Evolutionary conservation across 2,113 vertebrate genomes (phyloP), one percentile per base, ranked within the genome.

Genomic region (Oplegnathus fasciatus): DNA sequence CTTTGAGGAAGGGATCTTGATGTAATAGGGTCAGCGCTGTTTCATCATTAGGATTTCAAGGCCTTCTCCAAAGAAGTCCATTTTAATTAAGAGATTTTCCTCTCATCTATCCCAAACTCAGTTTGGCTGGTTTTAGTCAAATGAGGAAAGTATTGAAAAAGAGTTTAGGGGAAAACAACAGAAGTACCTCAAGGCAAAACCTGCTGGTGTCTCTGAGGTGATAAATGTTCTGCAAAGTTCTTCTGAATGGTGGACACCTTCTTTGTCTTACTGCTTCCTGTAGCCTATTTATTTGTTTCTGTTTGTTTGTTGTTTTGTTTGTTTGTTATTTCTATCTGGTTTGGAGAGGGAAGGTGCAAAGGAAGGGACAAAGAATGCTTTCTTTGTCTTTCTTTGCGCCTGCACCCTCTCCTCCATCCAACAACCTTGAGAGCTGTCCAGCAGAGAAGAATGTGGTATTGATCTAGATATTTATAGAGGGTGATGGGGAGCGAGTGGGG

Each of bases 11-110:
- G 46, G 58, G 7, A 86, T 82, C 67, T 82, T 80, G 76, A 79
- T 85, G 62, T 62, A 89, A 87, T 57, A 80, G 79, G 80, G 84
- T 90, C 88, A 87, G 61, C 30, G 6, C 28, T 37, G 64, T 89
- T 90, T 91, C 87, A 77, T 91, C 80, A 32, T 32, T 28, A 40
- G 2, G 44, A 72, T 79, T 85, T 87, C 8, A 81, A 79, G 28
- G 50, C 78, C 24, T 1, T 72, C 65, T 81, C 73, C 46, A 68
- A 78, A 86, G 13, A 88, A 62, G 60, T 86, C 57, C 0, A 2
- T 52, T 86, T 82, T 82, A 81, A 87, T 90, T 78, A 86, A 37
- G 9, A 66, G 46, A 78, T 75, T 82, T 78, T 52, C 7, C n/a
- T 24, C 48, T 83, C 34, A 75, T 75, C 30, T 46, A 50, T 40